Evolutionary conservation across 2,888 invertebrate genomes (phyloP).

Genomic region (Smittia aterrima): DNA sequence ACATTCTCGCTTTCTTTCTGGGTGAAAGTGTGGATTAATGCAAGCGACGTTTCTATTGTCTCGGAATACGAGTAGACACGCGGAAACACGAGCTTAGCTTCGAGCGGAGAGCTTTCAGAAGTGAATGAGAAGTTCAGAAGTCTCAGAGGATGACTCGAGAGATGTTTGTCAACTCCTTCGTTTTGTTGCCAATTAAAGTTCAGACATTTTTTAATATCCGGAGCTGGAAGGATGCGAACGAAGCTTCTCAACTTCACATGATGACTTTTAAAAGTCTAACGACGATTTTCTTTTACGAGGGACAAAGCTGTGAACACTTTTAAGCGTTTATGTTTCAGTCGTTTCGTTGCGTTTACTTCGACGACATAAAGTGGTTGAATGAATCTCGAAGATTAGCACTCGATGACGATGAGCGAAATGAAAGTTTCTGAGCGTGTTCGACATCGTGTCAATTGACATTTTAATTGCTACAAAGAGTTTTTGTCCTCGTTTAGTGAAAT

Average conservation of each 20-base stretch:
- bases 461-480: background rate
- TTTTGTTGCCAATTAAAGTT: too few relatives aligned
- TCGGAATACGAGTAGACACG: background rate
- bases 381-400: background rate
- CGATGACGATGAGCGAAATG: background rate
- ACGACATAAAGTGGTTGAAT: background rate
- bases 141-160: too few relatives aligned
- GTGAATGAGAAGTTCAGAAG: background rate
- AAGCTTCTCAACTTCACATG: background rate
- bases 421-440: background rate
- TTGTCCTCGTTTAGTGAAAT: background rate
- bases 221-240: background rate
- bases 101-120: background rate
- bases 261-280: background rate
- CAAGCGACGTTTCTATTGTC: slow-evolving; percentile 20
- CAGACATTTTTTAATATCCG: slow-evolving; percentile 23
- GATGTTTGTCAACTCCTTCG: too few relatives aligned
- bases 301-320: slow-evolving; percentile 22
- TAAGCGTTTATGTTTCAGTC: slow-evolving; percentile 13
- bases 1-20: slow-evolving; percentile 12
- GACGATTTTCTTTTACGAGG: background rate
- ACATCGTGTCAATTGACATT: background rate
- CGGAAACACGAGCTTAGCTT: background rate
- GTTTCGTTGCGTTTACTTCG: background rate
- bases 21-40: slow-evolving; percentile 28